Conservation (phyloP, 2,797 vertebrate genomes). For the Parambassis ranga region DNA sequence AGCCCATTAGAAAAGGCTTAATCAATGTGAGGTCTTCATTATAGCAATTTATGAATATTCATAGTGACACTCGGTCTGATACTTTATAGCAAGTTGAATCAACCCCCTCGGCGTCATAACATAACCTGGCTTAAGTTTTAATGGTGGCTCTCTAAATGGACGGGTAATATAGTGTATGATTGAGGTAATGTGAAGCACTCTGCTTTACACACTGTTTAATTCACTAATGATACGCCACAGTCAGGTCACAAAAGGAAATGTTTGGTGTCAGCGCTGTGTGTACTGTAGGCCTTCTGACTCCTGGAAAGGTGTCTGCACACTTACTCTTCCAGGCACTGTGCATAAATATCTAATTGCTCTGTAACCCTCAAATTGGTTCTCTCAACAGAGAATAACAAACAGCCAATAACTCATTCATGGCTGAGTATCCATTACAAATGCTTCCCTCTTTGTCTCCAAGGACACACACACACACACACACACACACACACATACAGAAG, state of each 20-base stretch:
- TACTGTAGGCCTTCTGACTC: conserved; percentile 23
- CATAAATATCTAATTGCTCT: conserved; percentile 68
- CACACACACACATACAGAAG: conserved; percentile 12
- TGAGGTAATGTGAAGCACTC: conserved; percentile 33
- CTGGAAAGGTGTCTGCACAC: conserved; percentile 13
- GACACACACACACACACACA: conserved; percentile 14
- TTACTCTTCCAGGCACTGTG: conserved; percentile 26
- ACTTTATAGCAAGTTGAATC: conserved; percentile 56
- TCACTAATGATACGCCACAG: conserved; percentile 32
- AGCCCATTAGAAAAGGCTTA: conserved; percentile 72
- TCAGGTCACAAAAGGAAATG: conserved; percentile 8
- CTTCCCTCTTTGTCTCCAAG: conserved; percentile 42
- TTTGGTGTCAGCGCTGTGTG: conserved; percentile 6
- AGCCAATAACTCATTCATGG: conserved; percentile 60
- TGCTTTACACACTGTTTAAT: conserved; percentile 43
- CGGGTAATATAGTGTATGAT: conserved; percentile 35
- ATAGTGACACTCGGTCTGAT: conserved; percentile 58
- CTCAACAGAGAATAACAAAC: conserved; percentile 69
- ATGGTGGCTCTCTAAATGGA: conserved; percentile 38
- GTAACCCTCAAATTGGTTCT: conserved; percentile 66
- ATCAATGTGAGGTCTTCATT: conserved; percentile 78
- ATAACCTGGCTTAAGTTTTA: conserved; percentile 53
- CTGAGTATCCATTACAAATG: conserved; percentile 54
- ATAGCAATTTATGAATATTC: conserved; percentile 74
- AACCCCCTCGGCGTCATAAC: conserved; percentile 52